Percentiles rank a stretch among this genome's conserved stretches.
Conservation (phyloP, 2,888 invertebrate genomes). For the Nipponacmea schrenckii region DNA sequence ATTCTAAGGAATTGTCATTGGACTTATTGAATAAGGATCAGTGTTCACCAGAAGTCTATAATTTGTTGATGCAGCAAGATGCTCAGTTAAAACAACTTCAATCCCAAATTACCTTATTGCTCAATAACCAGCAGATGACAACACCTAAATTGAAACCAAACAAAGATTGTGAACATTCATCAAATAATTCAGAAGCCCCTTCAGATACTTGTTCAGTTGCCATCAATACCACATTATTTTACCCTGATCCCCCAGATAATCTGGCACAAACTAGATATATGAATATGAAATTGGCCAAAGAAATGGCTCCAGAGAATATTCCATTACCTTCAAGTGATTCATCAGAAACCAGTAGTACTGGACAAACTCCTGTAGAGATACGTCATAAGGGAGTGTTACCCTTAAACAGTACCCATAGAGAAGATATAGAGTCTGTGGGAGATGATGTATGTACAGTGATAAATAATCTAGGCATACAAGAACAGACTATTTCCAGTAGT, state of each 20-base stretch:
- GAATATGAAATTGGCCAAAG: neutral
- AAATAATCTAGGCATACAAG: constrained; percentile 45
- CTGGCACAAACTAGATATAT: neutral
- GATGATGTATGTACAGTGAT: constrained; percentile 48
- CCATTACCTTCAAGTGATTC: neutral
- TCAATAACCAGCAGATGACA: constrained; percentile 39
- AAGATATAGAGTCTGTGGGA: constrained; percentile 34
- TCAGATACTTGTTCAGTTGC: constrained; percentile 43
- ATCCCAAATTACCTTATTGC: constrained; percentile 58
- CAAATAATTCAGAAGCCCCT: constrained; percentile 4
- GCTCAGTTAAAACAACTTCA: constrained; percentile 59
- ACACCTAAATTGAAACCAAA: neutral
- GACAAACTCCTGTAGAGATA: constrained; percentile 46
- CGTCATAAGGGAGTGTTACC: constrained; percentile 44
- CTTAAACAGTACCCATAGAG: constrained; percentile 50
- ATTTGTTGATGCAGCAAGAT: constrained; percentile 58
- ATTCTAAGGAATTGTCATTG: neutral
- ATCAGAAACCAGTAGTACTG: constrained; percentile 13
- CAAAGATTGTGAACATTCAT: neutral
- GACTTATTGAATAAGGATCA: constrained; percentile 46
- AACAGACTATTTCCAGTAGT: constrained; percentile 56
- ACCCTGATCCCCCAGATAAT: constrained; percentile 20
- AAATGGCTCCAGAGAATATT: neutral
- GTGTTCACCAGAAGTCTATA: constrained; percentile 58
- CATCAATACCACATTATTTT: constrained; percentile 48